These are phyloP conservation scores for Zaprionus lineosus DNA, from an alignment of 2,888 invertebrate genomes.

Conservation along the genomic window DNA sequence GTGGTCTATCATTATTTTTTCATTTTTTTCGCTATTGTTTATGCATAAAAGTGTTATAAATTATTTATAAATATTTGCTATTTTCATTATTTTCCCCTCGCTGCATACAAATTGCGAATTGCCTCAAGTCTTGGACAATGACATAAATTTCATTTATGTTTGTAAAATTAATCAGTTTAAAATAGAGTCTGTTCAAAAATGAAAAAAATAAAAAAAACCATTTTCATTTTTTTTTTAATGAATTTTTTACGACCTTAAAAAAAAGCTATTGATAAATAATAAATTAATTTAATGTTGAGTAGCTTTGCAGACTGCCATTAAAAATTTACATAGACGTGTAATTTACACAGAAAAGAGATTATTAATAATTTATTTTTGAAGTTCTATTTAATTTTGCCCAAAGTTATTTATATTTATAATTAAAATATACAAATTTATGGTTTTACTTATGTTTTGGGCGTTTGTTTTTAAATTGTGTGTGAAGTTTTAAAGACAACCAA, in stretches of 20 bases:
- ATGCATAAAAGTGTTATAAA: slow-evolving; percentile 21
- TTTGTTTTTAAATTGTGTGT: too few relatives aligned
- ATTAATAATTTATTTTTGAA: slow-evolving; percentile 30
- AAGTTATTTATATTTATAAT: too few relatives aligned
- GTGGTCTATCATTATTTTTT: slow-evolving; percentile 23
- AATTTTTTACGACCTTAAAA: too few relatives aligned
- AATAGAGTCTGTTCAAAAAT: too few relatives aligned
- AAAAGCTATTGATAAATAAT: slow-evolving; percentile 17
- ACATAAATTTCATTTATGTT: slow-evolving; percentile 11
- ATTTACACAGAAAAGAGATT: slow-evolving; percentile 28
- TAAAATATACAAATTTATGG: too few relatives aligned
- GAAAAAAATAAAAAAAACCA: too few relatives aligned
- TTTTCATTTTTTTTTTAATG: too few relatives aligned
- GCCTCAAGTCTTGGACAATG: neutral
- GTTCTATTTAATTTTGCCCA: too few relatives aligned
- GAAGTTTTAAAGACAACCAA: too few relatives aligned
- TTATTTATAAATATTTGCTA: slow-evolving; percentile 34
- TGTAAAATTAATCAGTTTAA: too few relatives aligned
- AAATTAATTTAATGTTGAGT: slow-evolving; percentile 14
- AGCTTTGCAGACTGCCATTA: neutral
- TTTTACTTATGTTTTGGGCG: too few relatives aligned
- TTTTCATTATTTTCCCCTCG: neutral
- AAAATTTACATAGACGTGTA: slow-evolving; percentile 6
- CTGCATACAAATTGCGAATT: slow-evolving; percentile 24
- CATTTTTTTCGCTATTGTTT: too few relatives aligned